Evolutionary conservation across 2,113 vertebrate species (phyloP).

Genomic region (Tretioscincus oriximinensis): DNA sequence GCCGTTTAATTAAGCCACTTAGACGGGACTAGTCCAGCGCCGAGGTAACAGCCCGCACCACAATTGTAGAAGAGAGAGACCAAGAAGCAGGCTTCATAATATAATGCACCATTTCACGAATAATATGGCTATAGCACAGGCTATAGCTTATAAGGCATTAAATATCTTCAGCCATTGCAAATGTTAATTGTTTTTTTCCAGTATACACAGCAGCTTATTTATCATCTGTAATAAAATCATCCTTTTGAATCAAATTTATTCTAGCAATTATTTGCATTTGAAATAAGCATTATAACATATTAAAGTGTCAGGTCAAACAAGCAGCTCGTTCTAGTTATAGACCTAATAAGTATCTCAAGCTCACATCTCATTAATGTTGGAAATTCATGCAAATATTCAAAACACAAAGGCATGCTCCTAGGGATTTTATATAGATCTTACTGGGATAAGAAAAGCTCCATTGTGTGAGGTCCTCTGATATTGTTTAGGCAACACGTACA

Average conservation of each 20-base stretch:
- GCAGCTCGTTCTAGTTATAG: background rate
- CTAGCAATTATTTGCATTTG: background rate
- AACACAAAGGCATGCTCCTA: background rate
- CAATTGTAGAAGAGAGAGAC: too few species aligned
- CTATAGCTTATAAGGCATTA: background rate
- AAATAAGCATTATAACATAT: background rate
- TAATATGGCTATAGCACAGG: too few species aligned
- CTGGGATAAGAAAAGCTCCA: constrained; percentile 5
- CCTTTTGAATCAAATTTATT: background rate
- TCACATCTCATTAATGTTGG: background rate
- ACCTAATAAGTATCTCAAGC: background rate
- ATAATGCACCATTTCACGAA: too few species aligned
- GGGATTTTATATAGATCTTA: constrained; percentile 10
- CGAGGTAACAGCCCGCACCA: background rate
- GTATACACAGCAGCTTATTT: background rate
- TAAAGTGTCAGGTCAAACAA: background rate
- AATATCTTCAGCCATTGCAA: background rate
- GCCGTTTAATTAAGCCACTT: too few species aligned
- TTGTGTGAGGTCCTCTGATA: constrained; percentile 26
- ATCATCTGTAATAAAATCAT: background rate
- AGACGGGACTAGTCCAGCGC: too few species aligned
- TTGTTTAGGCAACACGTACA: background rate
- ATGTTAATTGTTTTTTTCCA: background rate
- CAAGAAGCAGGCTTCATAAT: too few species aligned
- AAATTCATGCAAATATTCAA: background rate